Conservation (phyloP, 2,113 vertebrate genomes). For the Reinhardtius hippoglossoides region DNA sequence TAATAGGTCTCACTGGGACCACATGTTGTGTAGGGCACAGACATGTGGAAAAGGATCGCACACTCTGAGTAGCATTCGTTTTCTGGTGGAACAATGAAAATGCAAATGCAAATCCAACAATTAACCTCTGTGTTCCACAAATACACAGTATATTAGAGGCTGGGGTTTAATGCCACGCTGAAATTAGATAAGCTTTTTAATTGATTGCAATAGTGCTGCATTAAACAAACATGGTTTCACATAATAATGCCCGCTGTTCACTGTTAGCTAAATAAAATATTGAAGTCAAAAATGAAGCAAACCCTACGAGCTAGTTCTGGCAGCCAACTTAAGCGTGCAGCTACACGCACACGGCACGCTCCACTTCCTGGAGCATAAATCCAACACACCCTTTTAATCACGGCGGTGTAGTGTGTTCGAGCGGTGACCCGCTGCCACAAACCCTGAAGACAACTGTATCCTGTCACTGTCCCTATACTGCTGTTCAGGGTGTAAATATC, state of each 20-base stretch:
- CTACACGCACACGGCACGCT: background rate
- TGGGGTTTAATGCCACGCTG: background rate
- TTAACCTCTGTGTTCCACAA: background rate
- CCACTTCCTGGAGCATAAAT: background rate
- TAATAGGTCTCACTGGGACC: conserved; percentile 20
- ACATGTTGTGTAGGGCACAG: conserved; percentile 17
- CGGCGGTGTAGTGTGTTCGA: background rate
- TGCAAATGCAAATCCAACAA: background rate
- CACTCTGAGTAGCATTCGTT: background rate
- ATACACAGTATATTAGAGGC: background rate
- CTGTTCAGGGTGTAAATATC: background rate
- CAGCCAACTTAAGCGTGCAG: background rate
- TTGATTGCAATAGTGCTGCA: background rate
- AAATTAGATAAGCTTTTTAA: background rate
- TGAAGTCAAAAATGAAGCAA: background rate
- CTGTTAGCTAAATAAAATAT: background rate
- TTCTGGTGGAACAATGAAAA: background rate
- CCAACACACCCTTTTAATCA: background rate
- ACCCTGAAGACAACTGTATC: background rate
- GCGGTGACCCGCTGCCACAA: background rate
- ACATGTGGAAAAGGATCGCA: background rate
- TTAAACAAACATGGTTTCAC: background rate
- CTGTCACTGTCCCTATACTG: background rate
- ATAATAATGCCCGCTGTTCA: background rate
- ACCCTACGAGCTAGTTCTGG: background rate